Evolutionary conservation across 30 jellyfish, hydroid and myxozoan genomes (phyloP).

Genomic region (Pseudorhiza aurosa): DNA sequence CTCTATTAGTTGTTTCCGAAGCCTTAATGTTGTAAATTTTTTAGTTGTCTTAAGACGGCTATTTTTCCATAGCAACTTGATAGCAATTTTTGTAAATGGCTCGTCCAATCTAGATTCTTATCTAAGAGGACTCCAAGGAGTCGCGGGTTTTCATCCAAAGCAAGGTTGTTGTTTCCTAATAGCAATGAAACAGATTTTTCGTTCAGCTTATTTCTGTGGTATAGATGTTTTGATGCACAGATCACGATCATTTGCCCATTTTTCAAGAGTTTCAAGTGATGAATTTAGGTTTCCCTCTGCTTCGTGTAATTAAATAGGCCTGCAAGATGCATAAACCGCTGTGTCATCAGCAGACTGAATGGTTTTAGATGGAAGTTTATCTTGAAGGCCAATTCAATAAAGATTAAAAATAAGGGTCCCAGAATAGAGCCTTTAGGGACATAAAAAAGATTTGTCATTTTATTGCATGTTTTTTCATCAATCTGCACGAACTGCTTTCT

Average conservation of each 20-base stretch:
- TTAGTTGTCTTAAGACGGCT: slow-evolving; percentile 3
- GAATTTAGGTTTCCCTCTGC: background rate
- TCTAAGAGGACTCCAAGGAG: slow-evolving; percentile 10
- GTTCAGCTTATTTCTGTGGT: slow-evolving; percentile 1
- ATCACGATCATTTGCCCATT: slow-evolving; percentile 14
- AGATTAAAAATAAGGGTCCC: slow-evolving; percentile 65
- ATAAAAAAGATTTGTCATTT: slow-evolving; percentile 9
- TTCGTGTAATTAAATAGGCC: background rate
- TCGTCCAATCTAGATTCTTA: slow-evolving; percentile 22
- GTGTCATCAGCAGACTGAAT: slow-evolving; percentile 60
- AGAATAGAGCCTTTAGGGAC: slow-evolving; percentile 74
- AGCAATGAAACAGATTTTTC: slow-evolving; percentile 17
- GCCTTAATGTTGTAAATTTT: background rate
- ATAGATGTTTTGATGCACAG: slow-evolving; percentile 8
- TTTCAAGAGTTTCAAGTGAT: background rate
- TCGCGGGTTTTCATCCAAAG: slow-evolving; percentile 3
- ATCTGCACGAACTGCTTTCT: slow-evolving; percentile 25
- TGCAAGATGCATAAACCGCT: slow-evolving; percentile 18
- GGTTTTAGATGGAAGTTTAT: slow-evolving; percentile 18
- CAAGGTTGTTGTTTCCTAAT: slow-evolving; percentile 1
- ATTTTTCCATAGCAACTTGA: slow-evolving; percentile 29
- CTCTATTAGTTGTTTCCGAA: slow-evolving; percentile 21
- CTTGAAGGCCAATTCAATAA: slow-evolving; percentile 54
- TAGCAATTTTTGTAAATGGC: slow-evolving; percentile 9
- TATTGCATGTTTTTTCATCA: background rate